phyloP scores from a whole-genome alignment of 2,797 vertebrate genomes.

The Cyclura pinguis region DNA sequence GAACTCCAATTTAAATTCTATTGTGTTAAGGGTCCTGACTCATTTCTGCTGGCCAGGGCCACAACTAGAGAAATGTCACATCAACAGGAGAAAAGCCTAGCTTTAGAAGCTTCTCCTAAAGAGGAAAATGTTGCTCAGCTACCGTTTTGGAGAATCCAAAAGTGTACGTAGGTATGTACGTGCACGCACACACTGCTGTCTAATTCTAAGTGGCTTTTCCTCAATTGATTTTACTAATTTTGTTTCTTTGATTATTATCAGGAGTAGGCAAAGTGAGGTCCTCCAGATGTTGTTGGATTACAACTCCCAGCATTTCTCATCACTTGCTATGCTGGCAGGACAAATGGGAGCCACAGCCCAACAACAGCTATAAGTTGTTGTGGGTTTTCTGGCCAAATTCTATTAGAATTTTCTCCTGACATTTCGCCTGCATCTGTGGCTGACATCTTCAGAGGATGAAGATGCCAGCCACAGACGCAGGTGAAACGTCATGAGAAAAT shows the following conservation, averaged over 20 bases:
- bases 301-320: too few species aligned
- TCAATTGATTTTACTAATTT: not conserved
- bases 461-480: too few species aligned
- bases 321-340: too few species aligned
- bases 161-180: rapidly evolving
- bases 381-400: too few species aligned
- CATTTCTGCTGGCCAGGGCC: not conserved
- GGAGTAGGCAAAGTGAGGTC: too few species aligned
- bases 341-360: too few species aligned
- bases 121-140: not conserved
- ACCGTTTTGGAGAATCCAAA: not conserved
- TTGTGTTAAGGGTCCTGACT: not conserved
- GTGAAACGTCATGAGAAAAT: too few species aligned
- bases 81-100: not conserved
- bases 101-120: not conserved
- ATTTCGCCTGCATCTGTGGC: too few species aligned
- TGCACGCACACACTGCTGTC: not conserved
- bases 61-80: not conserved
- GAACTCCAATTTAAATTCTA: not conserved
- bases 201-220: not conserved
- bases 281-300: too few species aligned
- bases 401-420: too few species aligned
- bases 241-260: not conserved
- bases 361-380: too few species aligned
- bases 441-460: too few species aligned